phyloP scores from a whole-genome alignment of 2,113 vertebrate species.

The Ploceus nigricollis region DNA sequence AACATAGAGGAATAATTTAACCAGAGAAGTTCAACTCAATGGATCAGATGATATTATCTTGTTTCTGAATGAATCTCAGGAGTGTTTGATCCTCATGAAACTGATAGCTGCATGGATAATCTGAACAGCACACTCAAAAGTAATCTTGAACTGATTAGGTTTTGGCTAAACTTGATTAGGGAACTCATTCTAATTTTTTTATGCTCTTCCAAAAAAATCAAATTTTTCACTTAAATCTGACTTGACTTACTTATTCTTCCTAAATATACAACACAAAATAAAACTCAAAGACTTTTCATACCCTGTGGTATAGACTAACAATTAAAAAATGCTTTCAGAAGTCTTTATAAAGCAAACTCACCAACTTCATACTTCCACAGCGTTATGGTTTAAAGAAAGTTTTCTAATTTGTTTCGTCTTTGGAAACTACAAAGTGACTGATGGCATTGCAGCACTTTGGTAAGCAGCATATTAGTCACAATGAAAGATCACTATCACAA shows the following conservation, averaged over 20 bases:
- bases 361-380: neutral
- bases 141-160: neutral
- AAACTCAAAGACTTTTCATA: neutral
- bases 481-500: neutral
- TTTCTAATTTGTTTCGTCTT: neutral
- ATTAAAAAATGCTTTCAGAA: neutral
- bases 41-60: neutral
- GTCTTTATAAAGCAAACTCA: neutral
- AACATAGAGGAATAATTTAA: neutral
- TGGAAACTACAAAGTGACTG: neutral
- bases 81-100: neutral
- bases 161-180: neutral
- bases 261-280: neutral
- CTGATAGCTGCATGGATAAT: neutral
- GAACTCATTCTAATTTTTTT: neutral
- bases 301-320: neutral
- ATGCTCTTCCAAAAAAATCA: neutral
- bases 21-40: neutral
- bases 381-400: neutral
- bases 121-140: neutral
- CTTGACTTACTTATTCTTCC: neutral
- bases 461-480: constrained; percentile 4
- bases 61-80: neutral
- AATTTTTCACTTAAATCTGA: neutral
- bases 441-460: neutral